Evolutionary conservation across 2,888 invertebrate species (phyloP).

Genomic region (Netelia fuscicornis): DNA sequence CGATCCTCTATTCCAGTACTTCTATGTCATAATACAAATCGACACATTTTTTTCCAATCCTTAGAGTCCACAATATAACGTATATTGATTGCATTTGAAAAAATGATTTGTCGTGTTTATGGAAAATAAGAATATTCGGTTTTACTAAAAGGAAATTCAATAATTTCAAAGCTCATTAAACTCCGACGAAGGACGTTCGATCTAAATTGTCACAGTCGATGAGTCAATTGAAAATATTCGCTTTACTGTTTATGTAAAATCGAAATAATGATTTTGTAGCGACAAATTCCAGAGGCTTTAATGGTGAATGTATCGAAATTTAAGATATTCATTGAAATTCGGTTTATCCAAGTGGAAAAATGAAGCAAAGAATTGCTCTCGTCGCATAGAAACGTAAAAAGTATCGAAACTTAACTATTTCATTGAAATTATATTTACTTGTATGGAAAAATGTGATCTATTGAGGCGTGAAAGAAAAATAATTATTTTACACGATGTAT

Average conservation of each 20-base stretch:
- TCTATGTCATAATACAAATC: background rate
- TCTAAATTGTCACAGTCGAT: too few species aligned
- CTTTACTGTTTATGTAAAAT: background rate
- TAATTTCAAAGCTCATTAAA: too few species aligned
- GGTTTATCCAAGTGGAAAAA: background rate
- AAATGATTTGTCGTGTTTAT: background rate
- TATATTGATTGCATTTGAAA: too few species aligned
- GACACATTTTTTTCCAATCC: background rate
- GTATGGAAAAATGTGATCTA: too few species aligned
- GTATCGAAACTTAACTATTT: too few species aligned
- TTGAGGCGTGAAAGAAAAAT: too few species aligned
- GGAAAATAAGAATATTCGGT: background rate
- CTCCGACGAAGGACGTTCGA: too few species aligned
- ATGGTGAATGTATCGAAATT: background rate
- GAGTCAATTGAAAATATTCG: background rate
- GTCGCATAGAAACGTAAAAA: too few species aligned
- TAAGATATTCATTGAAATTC: background rate
- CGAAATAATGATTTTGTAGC: background rate
- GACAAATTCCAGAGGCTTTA: background rate
- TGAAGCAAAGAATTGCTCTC: too few species aligned
- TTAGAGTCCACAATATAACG: too few species aligned
- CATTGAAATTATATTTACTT: too few species aligned
- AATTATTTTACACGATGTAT: too few species aligned
- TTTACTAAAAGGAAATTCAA: background rate
- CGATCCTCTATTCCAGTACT: background rate